A percentile compares a stretch with the other conserved stretches of the same genome.
phyloP scores from a whole-genome alignment of 2,888 invertebrate genomes.

The Lacanobia wlatinum region DNA sequence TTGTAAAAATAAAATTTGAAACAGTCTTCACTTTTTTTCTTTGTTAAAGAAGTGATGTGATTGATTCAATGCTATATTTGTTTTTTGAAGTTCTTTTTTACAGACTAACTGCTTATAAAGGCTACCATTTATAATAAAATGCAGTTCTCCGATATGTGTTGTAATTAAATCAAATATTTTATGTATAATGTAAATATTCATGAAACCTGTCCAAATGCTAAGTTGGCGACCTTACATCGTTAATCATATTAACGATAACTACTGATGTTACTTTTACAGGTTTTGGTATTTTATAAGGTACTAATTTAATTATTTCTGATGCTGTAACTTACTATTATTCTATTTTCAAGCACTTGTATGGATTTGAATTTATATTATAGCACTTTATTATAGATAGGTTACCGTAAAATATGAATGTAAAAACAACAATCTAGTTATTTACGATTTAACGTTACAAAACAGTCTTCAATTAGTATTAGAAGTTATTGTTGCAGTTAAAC shows the following conservation, averaged over 20 bases:
- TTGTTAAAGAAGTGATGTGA: conserved; percentile 3
- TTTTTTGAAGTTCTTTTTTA: background rate
- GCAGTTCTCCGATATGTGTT: background rate
- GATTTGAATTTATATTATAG: conserved; percentile 61
- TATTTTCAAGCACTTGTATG: conserved; percentile 53
- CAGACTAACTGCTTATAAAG: conserved; percentile 8
- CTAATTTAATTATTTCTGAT: conserved; percentile 53
- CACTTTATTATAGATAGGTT: conserved; percentile 56
- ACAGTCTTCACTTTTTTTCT: conserved; percentile 1
- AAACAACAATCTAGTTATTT: conserved; percentile 42
- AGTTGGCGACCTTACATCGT: conserved; percentile 29
- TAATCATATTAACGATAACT: conserved; percentile 8
- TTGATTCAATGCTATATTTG: conserved; percentile 9
- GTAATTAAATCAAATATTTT: conserved; percentile 1
- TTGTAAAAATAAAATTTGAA: background rate
- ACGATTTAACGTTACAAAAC: conserved; percentile 49
- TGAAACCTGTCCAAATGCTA: background rate
- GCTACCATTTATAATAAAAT: background rate
- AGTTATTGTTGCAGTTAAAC: conserved; percentile 52
- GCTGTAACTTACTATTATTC: conserved; percentile 51
- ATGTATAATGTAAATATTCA: conserved; percentile 13
- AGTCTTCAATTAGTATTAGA: conserved; percentile 61
- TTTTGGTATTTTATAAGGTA: conserved; percentile 57
- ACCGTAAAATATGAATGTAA: conserved; percentile 44
- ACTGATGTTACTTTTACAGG: conserved; percentile 45